Evolutionary conservation across 2,113 vertebrate species (phyloP), one percentile per base, ranked within the genome.

Genomic region (Nansenia antarctica): DNA sequence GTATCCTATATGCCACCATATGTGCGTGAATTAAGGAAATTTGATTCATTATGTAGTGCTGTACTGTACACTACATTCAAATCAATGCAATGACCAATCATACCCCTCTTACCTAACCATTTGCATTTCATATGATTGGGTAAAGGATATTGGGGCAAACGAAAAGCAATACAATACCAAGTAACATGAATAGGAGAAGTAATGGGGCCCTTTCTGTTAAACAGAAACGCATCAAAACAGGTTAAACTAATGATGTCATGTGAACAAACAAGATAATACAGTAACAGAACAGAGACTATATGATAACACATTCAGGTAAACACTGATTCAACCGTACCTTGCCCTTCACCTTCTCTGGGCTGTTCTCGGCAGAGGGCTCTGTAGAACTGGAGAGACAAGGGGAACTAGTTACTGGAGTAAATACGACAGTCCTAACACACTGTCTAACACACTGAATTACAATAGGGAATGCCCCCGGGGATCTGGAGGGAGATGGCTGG

Each of bases 251-350:
- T 63, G 26, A 73, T 63, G 26, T 20, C 22, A 49, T 2, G 6
- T 22, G 45, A 49, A 49, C 39, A 49, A 49, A 49, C n/a, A 20
- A 49, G 6, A 49, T 49, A 1, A 30, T n/a, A 27, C 24, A 18
- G 12, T 1, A 29, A 58, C 54, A 14, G 1, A 29, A 54, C 67
- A 24, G 3, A 53, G 64, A 75, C 39, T n/a, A 67, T 12, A 14
- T n/a, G n/a, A n/a, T n/a, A n/a, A n/a, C n/a, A n/a, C n/a, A n/a
- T n/a, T n/a, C n/a, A n/a, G n/a, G n/a, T n/a, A n/a, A n/a, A n/a
- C n/a, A n/a, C n/a, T n/a, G n/a, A n/a, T n/a, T n/a, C 22, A 32
- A 5, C 11, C 22, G 32, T 93, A 97, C 95, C 95, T 98, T 96
- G 61, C 85, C 87, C 91, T 90, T 91, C 60, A 88, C 86, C 90